Evolutionary conservation across 2,888 invertebrate genomes (phyloP).

Genomic region (Diabrotica balteata): DNA sequence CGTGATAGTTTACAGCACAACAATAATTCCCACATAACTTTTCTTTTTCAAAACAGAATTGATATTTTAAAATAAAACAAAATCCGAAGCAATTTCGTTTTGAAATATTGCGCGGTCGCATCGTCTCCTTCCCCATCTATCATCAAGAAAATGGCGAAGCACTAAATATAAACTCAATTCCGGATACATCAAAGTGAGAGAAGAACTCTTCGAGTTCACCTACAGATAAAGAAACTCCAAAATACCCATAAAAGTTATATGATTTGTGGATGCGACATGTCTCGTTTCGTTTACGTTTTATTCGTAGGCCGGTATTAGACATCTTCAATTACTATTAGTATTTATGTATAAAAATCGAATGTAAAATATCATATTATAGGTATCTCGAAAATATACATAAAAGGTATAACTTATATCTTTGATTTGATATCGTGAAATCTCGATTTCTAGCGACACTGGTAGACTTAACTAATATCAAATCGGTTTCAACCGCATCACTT

Average conservation of each 20-base stretch:
- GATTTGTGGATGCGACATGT: constrained; percentile 12
- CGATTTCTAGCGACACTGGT: too few species aligned
- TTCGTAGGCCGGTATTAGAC: neutral
- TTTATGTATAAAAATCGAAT: too few species aligned
- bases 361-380: too few species aligned
- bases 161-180: constrained; percentile 21
- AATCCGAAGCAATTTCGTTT: constrained; percentile 5
- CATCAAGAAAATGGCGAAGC: constrained; percentile 6
- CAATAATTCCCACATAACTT: neutral
- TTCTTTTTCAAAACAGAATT: neutral
- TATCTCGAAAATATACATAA: too few species aligned
- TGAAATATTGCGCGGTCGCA: constrained; percentile 13
- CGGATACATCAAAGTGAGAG: constrained; percentile 13
- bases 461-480: too few species aligned
- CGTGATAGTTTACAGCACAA: too few species aligned
- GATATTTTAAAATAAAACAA: constrained; percentile 13
- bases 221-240: constrained; percentile 17
- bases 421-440: too few species aligned
- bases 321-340: too few species aligned
- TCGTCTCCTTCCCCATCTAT: constrained; percentile 17
- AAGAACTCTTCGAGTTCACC: constrained; percentile 7
- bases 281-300: constrained; percentile 1
- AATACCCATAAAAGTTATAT: constrained; percentile 14
- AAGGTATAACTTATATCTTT: too few species aligned
- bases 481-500: too few species aligned